phyloP scores from a whole-genome alignment of 2,797 vertebrate species.

The Argya squamiceps region DNA sequence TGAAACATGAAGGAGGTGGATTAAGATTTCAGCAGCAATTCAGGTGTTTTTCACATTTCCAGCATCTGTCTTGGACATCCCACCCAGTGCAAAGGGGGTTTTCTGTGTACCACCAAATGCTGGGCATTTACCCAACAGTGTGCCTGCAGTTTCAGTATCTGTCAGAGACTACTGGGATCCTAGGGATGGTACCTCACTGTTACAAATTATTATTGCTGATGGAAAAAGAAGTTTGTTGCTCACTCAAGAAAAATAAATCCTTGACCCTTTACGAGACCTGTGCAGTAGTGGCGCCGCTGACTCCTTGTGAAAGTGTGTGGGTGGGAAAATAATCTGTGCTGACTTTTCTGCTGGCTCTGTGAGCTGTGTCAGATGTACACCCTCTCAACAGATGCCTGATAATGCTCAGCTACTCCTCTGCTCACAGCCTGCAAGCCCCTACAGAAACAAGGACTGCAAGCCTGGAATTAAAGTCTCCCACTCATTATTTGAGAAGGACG shows the following conservation, averaged over 20 bases:
- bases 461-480: conserved; percentile 55
- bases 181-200: neutral
- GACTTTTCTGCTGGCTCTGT: conserved; percentile 19
- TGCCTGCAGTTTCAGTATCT: neutral
- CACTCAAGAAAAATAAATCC: conserved; percentile 51
- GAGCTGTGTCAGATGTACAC: neutral
- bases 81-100: rapidly evolving
- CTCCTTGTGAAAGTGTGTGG: conserved; percentile 60
- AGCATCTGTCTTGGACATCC: neutral
- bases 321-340: conserved; percentile 39
- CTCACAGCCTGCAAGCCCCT: conserved; percentile 21
- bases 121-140: neutral
- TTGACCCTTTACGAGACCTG: conserved; percentile 55
- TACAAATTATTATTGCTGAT: conserved; percentile 1
- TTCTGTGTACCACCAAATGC: rapidly evolving
- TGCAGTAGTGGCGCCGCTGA: conserved; percentile 27
- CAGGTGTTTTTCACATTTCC: neutral
- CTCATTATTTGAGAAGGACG: conserved; percentile 58
- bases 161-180: neutral
- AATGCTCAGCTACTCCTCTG: conserved; percentile 44
- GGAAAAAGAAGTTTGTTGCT: conserved; percentile 16
- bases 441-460: conserved; percentile 26
- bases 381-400: conserved; percentile 27
- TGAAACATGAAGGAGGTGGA: neutral
- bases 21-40: neutral